These are phyloP conservation scores for Limnodromus scolopaceus DNA, from an alignment of 2,797 vertebrate genomes.

Conservation along the genomic window DNA sequence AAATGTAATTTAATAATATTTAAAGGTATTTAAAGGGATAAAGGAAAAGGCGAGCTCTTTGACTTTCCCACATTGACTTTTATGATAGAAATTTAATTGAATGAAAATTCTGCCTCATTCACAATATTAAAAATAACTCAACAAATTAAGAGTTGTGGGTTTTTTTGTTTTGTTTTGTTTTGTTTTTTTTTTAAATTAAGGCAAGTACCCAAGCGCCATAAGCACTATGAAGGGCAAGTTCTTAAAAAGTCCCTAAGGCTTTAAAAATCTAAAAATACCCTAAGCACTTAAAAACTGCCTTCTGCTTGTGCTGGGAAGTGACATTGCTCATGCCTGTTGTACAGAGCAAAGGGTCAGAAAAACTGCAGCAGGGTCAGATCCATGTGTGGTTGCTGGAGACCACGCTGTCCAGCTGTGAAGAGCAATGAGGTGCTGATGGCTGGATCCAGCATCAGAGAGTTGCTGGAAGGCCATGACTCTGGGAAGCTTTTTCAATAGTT, in stretches of 20 bases:
- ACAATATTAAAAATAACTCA: background rate
- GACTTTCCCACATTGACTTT: background rate
- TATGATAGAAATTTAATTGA: background rate
- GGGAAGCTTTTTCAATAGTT: background rate
- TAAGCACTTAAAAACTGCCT: background rate
- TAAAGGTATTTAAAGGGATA: background rate
- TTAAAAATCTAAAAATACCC: fast-evolving
- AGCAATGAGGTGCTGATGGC: background rate
- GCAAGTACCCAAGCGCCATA: background rate
- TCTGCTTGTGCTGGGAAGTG: background rate
- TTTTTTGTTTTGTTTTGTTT: background rate
- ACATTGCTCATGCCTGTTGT: fast-evolving
- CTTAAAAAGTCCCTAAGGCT: background rate
- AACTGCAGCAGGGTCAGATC: background rate
- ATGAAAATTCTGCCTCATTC: background rate
- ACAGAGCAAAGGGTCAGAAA: background rate
- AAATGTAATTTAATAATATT: too few species aligned
- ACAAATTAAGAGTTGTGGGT: background rate
- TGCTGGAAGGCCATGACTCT: background rate
- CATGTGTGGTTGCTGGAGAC: background rate
- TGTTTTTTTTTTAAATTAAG: background rate
- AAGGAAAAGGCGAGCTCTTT: background rate
- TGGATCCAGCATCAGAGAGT: background rate
- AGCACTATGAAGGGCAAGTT: background rate
- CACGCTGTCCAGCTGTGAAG: background rate